Base-by-base conservation (phyloP, 2,888 invertebrate genomes). In the Leptopilina syphax region DNA sequence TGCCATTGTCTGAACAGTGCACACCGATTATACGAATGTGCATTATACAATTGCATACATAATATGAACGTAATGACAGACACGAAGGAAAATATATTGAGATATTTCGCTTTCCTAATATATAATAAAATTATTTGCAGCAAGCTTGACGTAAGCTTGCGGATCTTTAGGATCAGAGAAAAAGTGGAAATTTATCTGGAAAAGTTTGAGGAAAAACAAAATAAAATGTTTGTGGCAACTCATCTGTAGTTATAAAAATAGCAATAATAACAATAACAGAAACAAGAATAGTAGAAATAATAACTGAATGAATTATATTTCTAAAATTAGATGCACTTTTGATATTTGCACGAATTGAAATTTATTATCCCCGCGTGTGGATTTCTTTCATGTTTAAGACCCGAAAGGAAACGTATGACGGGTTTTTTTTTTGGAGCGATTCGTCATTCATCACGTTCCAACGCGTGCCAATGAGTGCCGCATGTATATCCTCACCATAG, bases 21-120 rank as follows among this genome's bases (percentile, higher is more conserved):
- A 80, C 34, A 4, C 79, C 82, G 84, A 84, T 84, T 82, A 84
- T 84, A 80, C 81, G 82, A 82, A 83, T 83, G 78, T 80, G 82
- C 77, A 83, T 81, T 81, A 78, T 82, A 82, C 54, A 34, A 54
- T 73, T 54, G 54, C 57, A 34, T 73, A 57, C 57, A 34, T n/a
- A 73, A 34, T 34, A 34, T 34, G 34, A 34, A 1, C 34, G 34
- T 34, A 34, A 34, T 34, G 34, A 34, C 47, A 7, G 7, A 47
- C 47, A 47, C 47, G 47, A 47, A 47, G 9, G 47, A 18, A 18
- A 18, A 18, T 18, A 0, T 18, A 18, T 18, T 18, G 18, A 18
- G 18, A 18, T 18, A 18, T 18, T 18, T 18, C 18, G 18, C 18
- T 18, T 18, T 18, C 18, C 18, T 18, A 18, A 18, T 18, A 18